Conservation (phyloP, 1,140 invertebrate genomes). For the Brachionus angularis region DNA sequence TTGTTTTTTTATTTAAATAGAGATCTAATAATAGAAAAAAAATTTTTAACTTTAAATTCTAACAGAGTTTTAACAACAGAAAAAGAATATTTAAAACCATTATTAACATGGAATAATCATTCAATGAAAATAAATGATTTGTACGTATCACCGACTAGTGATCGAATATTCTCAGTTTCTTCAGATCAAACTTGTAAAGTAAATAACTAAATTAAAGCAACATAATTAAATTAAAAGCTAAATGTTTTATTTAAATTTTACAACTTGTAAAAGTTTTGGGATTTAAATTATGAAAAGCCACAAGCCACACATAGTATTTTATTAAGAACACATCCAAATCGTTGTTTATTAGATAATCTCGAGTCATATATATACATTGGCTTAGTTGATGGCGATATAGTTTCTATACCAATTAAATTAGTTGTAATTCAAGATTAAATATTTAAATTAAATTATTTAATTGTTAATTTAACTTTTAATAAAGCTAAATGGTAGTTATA, state of each 20-base stretch:
- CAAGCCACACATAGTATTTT: neutral
- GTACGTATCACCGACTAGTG: slow-evolving; percentile 14
- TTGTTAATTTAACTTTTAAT: too few species aligned
- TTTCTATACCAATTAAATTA: slow-evolving; percentile 30
- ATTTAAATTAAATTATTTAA: too few species aligned
- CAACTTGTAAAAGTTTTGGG: slow-evolving; percentile 28
- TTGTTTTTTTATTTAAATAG: neutral
- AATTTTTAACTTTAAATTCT: slow-evolving; percentile 31
- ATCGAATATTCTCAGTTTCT: slow-evolving; percentile 24
- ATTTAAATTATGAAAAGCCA: slow-evolving; percentile 12
- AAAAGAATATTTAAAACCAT: slow-evolving; percentile 34
- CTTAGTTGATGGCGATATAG: neutral
- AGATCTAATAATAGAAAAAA: slow-evolving; percentile 4
- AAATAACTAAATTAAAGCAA: too few species aligned
- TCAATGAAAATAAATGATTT: slow-evolving; percentile 44
- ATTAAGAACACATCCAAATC: neutral
- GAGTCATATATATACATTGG: slow-evolving; percentile 25
- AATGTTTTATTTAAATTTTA: neutral
- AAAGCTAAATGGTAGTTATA: too few species aligned
- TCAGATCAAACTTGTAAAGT: slow-evolving; percentile 40
- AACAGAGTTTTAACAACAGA: slow-evolving; percentile 11
- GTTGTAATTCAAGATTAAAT: slow-evolving; percentile 1
- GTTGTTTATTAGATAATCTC: slow-evolving; percentile 27
- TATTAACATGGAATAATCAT: slow-evolving; percentile 30
- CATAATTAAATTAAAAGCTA: too few species aligned